These are phyloP conservation scores for Pontoporia blainvillei DNA, from an alignment of 2,113 vertebrate genomes.

Conservation along the genomic window DNA sequence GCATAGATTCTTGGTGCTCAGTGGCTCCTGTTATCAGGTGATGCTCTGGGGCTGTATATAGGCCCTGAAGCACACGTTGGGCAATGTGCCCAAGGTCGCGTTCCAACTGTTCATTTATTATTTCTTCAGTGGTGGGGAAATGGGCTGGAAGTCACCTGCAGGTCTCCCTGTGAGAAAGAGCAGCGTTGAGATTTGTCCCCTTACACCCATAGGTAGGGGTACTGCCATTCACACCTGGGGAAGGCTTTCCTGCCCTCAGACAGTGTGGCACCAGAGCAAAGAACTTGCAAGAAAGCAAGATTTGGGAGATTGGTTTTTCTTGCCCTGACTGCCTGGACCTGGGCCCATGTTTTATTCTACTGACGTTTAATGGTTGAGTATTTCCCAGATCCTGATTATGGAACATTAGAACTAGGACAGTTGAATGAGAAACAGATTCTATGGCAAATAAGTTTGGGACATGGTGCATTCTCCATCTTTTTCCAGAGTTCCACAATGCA, in stretches of 20 bases:
- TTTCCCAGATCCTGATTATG: neutral
- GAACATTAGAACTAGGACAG: neutral
- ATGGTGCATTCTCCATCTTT: neutral
- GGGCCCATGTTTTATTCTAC: neutral
- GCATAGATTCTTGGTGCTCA: neutral
- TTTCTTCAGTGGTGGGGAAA: neutral
- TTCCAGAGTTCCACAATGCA: neutral
- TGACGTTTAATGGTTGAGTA: neutral
- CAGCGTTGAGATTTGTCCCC: neutral
- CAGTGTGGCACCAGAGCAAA: neutral
- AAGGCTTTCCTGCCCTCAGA: neutral
- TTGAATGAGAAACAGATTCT: neutral
- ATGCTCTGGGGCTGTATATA: neutral
- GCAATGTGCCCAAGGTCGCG: accelerated
- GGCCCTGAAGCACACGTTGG: neutral
- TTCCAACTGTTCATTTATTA: neutral
- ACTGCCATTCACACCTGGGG: accelerated
- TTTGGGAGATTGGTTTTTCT: neutral
- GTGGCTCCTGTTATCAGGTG: neutral
- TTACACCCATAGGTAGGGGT: neutral
- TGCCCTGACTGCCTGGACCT: neutral
- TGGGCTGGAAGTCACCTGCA: neutral
- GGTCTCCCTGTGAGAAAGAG: neutral
- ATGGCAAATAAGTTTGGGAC: neutral
- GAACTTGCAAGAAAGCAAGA: neutral